These are phyloP conservation scores for Struthidea cinerea DNA, from an alignment of 2,113 vertebrate genomes.

Conservation along the genomic window DNA sequence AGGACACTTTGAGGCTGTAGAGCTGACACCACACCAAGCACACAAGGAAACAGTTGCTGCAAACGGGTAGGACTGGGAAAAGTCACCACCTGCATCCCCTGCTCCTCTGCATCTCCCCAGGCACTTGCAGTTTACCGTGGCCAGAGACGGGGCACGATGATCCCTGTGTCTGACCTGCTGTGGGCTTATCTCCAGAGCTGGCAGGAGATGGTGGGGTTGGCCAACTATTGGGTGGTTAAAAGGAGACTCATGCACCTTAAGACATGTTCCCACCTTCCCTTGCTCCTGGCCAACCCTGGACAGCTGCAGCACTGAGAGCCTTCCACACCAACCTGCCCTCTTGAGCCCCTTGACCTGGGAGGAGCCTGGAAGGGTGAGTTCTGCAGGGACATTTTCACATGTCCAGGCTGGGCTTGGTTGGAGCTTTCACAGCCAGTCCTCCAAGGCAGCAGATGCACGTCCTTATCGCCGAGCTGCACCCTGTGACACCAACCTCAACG, in stretches of 20 bases:
- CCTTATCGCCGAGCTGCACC: conserved; percentile 8
- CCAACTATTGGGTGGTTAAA: not conserved
- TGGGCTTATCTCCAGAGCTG: not conserved
- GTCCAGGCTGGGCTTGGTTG: not conserved
- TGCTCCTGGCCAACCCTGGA: rapidly evolving
- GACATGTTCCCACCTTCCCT: rapidly evolving
- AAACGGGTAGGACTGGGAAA: not conserved
- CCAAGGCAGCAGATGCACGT: rapidly evolving
- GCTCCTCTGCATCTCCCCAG: not conserved
- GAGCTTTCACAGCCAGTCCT: not conserved
- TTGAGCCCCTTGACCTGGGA: rapidly evolving
- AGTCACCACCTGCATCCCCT: not conserved
- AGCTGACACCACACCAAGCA: not conserved
- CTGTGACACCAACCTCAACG: conserved; percentile 55
- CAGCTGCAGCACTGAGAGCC: not conserved
- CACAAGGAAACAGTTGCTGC: not conserved
- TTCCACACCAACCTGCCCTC: not conserved
- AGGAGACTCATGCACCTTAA: not conserved
- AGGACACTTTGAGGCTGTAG: not conserved
- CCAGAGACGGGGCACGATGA: not conserved
- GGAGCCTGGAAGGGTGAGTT: not conserved
- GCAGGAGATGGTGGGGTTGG: not conserved
- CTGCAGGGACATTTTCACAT: not conserved
- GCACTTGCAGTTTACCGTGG: not conserved
- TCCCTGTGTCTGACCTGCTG: not conserved